These are phyloP conservation scores for Onychostruthus taczanowskii DNA, from an alignment of 2,113 vertebrate genomes.

Conservation along the genomic window DNA sequence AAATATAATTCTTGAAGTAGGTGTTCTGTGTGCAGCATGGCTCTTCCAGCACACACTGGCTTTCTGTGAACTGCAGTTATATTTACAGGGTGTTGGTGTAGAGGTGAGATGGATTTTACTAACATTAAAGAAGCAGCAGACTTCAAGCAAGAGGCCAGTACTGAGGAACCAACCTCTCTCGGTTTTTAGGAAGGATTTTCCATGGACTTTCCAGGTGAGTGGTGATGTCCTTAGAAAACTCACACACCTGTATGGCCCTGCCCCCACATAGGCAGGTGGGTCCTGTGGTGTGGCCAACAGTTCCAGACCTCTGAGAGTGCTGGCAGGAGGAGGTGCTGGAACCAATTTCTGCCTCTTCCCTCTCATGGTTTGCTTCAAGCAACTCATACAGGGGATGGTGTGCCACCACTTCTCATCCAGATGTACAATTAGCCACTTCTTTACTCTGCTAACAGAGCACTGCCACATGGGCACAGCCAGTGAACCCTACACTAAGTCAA, in stretches of 20 bases:
- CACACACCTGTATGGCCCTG: not conserved
- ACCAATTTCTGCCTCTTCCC: not conserved
- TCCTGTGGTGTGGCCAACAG: not conserved
- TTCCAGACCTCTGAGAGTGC: not conserved
- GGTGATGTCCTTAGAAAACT: not conserved
- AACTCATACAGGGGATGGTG: not conserved
- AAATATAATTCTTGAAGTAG: not conserved
- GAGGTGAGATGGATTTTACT: not conserved
- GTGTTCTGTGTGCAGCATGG: not conserved
- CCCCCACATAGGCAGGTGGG: accelerated
- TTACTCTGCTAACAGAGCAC: not conserved
- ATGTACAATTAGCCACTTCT: not conserved
- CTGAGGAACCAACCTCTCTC: not conserved
- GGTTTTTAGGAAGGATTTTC: not conserved
- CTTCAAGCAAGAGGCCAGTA: not conserved
- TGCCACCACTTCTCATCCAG: not conserved
- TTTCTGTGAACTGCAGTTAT: not conserved
- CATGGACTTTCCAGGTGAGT: not conserved
- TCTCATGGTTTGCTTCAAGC: not conserved
- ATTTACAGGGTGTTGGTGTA: not conserved
- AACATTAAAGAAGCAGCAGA: not conserved
- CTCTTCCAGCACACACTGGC: not conserved
- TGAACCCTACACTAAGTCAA: not conserved
- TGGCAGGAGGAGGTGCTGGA: not conserved
- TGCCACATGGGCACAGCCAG: not conserved